phyloP scores from a whole-genome alignment of 2,797 vertebrate species.

The Numenius phaeopus region DNA sequence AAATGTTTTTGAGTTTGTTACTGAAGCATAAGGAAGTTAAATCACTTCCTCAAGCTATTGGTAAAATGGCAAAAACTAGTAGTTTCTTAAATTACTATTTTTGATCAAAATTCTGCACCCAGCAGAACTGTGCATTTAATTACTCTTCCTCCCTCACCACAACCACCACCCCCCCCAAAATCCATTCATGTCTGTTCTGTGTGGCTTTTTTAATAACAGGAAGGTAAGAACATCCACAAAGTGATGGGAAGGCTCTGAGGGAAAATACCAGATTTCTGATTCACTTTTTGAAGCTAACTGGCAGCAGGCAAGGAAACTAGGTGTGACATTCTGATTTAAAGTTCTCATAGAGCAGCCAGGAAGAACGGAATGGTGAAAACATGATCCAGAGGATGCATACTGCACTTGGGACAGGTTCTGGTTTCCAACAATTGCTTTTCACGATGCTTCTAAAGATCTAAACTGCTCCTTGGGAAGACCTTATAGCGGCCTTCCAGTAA shows the following conservation, averaged over 20 bases:
- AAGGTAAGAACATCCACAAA: neutral
- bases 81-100: neutral
- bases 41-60: neutral
- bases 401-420: rapidly evolving
- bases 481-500: neutral
- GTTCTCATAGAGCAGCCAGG: rapidly evolving
- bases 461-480: neutral
- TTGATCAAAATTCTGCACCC: neutral
- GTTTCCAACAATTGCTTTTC: rapidly evolving
- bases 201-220: neutral
- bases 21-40: neutral
- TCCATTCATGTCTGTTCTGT: rapidly evolving
- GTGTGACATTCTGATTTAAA: rapidly evolving
- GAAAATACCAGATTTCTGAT: rapidly evolving
- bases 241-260: rapidly evolving
- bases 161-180: too few species aligned
- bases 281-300: neutral
- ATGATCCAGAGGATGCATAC: rapidly evolving
- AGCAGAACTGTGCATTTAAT: neutral
- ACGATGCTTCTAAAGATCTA: rapidly evolving
- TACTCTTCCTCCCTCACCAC: too few species aligned
- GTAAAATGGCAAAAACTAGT: neutral
- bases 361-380: rapidly evolving
- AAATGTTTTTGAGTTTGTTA: neutral
- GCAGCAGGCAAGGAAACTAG: neutral